phyloP scores from a whole-genome alignment of 2,888 invertebrate species.

The Malthinus flaveolus region DNA sequence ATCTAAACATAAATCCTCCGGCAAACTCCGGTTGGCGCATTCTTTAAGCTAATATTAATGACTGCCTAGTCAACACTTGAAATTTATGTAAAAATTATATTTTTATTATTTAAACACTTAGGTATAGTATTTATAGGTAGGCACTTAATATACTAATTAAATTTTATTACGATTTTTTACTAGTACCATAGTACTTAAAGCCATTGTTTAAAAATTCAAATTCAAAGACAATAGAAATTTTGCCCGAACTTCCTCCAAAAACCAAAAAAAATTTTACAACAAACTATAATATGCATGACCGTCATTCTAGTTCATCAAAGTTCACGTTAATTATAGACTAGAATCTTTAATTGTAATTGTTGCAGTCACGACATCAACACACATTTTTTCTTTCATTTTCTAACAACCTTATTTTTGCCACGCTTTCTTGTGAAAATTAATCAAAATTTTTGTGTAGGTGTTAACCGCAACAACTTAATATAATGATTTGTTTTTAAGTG shows the following conservation, averaged over 20 bases:
- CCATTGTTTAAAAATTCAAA: no score
- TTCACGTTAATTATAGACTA: slow-evolving; percentile 31
- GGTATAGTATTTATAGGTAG: no score
- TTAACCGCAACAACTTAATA: slow-evolving; percentile 11
- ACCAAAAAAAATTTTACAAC: slow-evolving; percentile 22
- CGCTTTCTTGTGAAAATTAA: slow-evolving; percentile 21
- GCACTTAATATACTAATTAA: no score
- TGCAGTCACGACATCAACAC: slow-evolving; percentile 19
- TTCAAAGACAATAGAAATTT: not conserved
- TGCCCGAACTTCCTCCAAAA: slow-evolving; percentile 13
- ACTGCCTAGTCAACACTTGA: no score
- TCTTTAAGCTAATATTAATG: no score
- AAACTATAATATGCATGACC: slow-evolving; percentile 30
- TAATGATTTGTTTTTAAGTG: slow-evolving; percentile 6
- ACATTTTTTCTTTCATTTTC: slow-evolving; percentile 14
- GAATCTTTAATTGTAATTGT: slow-evolving; percentile 21
- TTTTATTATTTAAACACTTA: no score
- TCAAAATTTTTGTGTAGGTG: slow-evolving; percentile 20
- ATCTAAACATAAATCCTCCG: no score
- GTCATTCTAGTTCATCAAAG: slow-evolving; percentile 32
- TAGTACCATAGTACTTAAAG: no score
- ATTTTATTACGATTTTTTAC: no score
- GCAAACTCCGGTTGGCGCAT: no score
- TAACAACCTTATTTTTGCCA: slow-evolving; percentile 18
- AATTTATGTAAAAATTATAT: no score